Conservation (phyloP, 2,797 vertebrate genomes). For the Macroramphosus scolopax region DNA sequence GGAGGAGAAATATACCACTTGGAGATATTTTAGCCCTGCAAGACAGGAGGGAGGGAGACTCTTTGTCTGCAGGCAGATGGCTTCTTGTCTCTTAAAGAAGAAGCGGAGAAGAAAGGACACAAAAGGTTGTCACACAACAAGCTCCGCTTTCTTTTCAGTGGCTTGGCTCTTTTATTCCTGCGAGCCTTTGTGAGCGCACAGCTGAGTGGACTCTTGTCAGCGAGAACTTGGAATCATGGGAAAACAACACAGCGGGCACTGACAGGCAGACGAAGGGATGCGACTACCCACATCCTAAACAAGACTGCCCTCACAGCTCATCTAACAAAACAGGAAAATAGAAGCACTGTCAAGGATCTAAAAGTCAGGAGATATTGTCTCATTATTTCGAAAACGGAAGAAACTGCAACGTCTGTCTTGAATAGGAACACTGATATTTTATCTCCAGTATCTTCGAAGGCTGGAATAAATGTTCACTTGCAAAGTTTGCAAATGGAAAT, state of each 20-base stretch:
- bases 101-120: slow-evolving; percentile 65
- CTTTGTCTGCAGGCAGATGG: slow-evolving; percentile 84
- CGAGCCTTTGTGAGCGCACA: slow-evolving; percentile 61
- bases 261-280: slow-evolving; percentile 39
- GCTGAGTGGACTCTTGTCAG: slow-evolving; percentile 61
- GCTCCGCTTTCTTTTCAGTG: slow-evolving; percentile 68
- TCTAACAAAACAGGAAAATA: slow-evolving; percentile 43
- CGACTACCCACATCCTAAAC: slow-evolving; percentile 39
- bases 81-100: slow-evolving; percentile 76
- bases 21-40: slow-evolving; percentile 60
- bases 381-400: slow-evolving; percentile 29
- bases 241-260: slow-evolving; percentile 49
- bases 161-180: slow-evolving; percentile 63
- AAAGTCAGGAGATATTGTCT: slow-evolving; percentile 12
- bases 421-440: too few species aligned
- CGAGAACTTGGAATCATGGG: slow-evolving; percentile 46
- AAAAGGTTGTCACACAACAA: slow-evolving; percentile 73
- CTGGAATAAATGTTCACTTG: too few species aligned
- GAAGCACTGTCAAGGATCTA: slow-evolving; percentile 27
- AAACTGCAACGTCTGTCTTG: slow-evolving; percentile 27
- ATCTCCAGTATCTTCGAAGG: too few species aligned
- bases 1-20: slow-evolving; percentile 48
- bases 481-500: too few species aligned
- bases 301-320: slow-evolving; percentile 45
- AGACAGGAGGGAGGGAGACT: slow-evolving; percentile 24